Conservation (phyloP, 2,113 vertebrate species). For the Chionomys nivalis region DNA sequence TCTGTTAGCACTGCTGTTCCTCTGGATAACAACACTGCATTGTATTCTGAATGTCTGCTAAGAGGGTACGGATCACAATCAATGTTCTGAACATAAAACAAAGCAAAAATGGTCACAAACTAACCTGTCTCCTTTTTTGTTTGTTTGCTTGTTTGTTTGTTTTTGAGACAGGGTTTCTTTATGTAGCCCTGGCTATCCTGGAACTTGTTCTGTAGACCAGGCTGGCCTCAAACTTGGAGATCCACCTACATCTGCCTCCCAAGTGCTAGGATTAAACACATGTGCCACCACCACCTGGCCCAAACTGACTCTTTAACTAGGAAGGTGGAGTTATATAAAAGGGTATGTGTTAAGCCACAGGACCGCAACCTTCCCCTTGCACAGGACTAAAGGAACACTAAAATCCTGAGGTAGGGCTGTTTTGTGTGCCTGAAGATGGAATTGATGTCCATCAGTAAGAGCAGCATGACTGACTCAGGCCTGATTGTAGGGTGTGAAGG, state of each 20-base stretch:
- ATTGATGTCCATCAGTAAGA: neutral
- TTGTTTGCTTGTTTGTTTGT: no score
- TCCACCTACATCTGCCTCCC: neutral
- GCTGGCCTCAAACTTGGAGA: neutral
- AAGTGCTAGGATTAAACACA: neutral
- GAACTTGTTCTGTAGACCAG: no score
- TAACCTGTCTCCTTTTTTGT: neutral
- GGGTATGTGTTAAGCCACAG: neutral
- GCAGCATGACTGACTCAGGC: neutral
- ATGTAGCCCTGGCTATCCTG: neutral
- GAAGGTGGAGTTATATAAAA: neutral
- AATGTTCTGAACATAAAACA: neutral
- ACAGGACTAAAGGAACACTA: constrained; percentile 4
- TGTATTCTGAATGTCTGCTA: neutral
- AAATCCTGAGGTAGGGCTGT: neutral
- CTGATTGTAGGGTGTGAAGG: neutral
- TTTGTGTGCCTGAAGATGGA: neutral
- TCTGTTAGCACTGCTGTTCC: constrained; percentile 48
- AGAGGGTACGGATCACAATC: neutral
- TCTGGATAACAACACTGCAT: neutral
- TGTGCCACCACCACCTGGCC: neutral
- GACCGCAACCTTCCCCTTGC: neutral
- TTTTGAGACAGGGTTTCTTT: neutral
- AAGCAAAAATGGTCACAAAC: neutral
- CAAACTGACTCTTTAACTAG: neutral